Base-by-base conservation (phyloP, 2,888 invertebrate species). In the Anorthoa munda region DNA sequence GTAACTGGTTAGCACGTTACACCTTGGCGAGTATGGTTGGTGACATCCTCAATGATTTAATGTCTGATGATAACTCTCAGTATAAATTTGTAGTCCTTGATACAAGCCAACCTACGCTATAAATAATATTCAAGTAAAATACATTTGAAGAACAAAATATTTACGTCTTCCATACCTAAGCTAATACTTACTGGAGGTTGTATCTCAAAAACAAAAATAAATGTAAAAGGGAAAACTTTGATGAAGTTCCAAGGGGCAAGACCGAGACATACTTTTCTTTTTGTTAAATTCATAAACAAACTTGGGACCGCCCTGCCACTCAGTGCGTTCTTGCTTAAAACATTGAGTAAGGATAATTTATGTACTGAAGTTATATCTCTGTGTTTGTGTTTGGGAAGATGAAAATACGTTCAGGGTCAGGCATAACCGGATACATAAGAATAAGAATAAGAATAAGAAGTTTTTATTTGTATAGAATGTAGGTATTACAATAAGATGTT, bases 231-330 rank as follows among this genome's bases (percentile, higher is more conserved):
- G 68, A 66, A 83, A 81, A 82, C 65, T 85, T 85, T 84, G 84
- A 86, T 81, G 84, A 81, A 84, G 82, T 83, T 83, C 65, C 39
- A 66, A 63, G 70, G 64, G 70, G 45, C 71, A 66, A 61, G 67
- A n/a, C 13, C 18, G 72, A 56, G 69, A 69, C 59, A 70, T 75
- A 81, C 84, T 83, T 83, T 83, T 71, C 78, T 83, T 81, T 80
- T 80, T 77, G 79, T 83, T 83, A 74, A 79, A 83, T 79, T 81
- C 74, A 74, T 83, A 84, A 84, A 83, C 73, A 83, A 83, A 83
- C 73, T 83, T 84, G 59, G 70, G 15, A 45, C 69, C 72, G 60
- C 72, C 66, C 53, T 51, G 69, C 70, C 77, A 84, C 81, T 82
- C 85, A 64, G 66, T 67, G 61, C 55, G 55, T 74, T 79, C 59